Evolutionary conservation across 2,113 vertebrate genomes (phyloP), one percentile per base, ranked within the genome.

Genomic region (Sterrhoptilus dennistouni): DNA sequence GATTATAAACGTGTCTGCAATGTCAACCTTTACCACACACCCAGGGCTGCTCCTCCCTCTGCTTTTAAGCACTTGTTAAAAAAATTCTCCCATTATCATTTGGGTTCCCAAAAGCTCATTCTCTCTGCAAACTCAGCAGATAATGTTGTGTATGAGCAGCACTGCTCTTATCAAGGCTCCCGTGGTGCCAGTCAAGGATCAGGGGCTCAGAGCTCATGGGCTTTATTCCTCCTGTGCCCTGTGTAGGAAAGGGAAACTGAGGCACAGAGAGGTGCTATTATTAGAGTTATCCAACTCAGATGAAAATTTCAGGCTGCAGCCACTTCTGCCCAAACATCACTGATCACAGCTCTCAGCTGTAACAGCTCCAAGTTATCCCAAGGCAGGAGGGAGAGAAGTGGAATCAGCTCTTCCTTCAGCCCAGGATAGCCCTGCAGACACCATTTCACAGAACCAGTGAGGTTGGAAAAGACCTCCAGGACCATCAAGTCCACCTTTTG

Each of bases 1-100:
- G 90, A 94, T 94, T 95, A 92, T 87, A 52, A 88, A 97, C 95
- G 94, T 97, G 96, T 93, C 89, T 97, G 96, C 95, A 95, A 97
- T 97, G 91, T 57, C 91, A 97, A 97, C 95, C 90, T 91, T 47
- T 29, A 38, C 70, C 83, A 53, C 6, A 0, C 72, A 59, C 57
- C 20, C 3, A 82, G 15, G 72, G 74, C 77, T 0, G 0, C 12
- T 35, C 82, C 89, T 65, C 57, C 87, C 87, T 77, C 54, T 44
- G 87, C 86, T 72, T 45, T 4, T 15, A 57, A 71, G 64, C 4
- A 33, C 33, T 42, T 56, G 68, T 80, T 31, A 10, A 28, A 38
- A 52, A 53, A 92, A 69, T 75, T 63, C 75, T 71, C 47, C 47
- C 4, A 0, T 71, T 31, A 8, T 25, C 25, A 2, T 82, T 64